Evolutionary conservation across 1,140 invertebrate genomes (phyloP), one percentile per base, ranked within the genome.

Genomic region (Ooceraea biroi): DNA sequence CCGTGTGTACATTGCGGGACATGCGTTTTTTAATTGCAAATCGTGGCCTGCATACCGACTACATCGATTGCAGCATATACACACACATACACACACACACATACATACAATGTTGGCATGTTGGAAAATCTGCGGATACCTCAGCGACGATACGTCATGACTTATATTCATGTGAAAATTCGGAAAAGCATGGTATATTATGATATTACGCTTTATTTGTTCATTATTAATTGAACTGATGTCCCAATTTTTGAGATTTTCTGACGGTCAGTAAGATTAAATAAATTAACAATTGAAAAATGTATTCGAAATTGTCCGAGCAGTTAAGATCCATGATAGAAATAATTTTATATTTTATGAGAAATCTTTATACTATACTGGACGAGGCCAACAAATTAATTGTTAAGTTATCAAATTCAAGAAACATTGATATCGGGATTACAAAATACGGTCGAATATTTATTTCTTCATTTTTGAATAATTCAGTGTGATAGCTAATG

Each of bases 1-100:
- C 17, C 73, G 58, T 36, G 65, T 74, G 71, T 55, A 46, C 55
- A 46, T 19, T 78, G 63, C 30, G 63, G n/a, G 25, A 36, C 17
- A 52, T 55, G 50, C 19, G 65, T 69, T 69, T 69, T 69, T 30
- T 30, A 19, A 69, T 52, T 27, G 19, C n/a, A 46, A 55, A 19
- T 12, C 7, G 12, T 76, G 19, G 19, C 14, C 19, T 5, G 27
- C 25, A 17, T 19, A 63, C 30, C 12, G n/a, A n/a, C 14, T 68
- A 44, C 66, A 66, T 27, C 30, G 22, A 68, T 55, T n/a, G 61
- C 30, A 52, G 7, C 36, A 36, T 7, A 7, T 7, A 36, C 36
- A 36, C 36, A 7, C 36, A 36, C 36, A 36, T 7, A 36, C 7
- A 36, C 7, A 36, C 36, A 36, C 36, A 36, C 36, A 36, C 7